Conservation (phyloP, 1,140 invertebrate genomes). For the Rhizoglyphus robini region DNA sequence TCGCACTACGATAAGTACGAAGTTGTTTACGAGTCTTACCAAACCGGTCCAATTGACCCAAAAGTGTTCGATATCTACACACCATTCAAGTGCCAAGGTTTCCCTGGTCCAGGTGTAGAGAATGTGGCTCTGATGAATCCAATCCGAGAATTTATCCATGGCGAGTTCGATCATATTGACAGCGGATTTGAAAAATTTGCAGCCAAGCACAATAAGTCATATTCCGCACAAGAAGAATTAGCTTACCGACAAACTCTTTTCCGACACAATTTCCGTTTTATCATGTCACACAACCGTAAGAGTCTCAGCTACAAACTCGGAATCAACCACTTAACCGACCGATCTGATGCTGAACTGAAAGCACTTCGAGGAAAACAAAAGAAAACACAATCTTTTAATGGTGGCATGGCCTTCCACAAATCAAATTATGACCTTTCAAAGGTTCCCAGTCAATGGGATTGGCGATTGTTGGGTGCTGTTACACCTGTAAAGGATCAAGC, state of each 20-base stretch:
- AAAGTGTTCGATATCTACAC: conserved; percentile 14
- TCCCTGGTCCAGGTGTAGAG: conserved; percentile 72
- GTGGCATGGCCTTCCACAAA: conserved; percentile 54
- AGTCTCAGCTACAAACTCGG: conserved; percentile 54
- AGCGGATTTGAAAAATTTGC: conserved; percentile 63
- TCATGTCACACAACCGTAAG: conserved; percentile 68
- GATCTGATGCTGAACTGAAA: conserved; percentile 57
- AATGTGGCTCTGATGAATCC: conserved; percentile 51
- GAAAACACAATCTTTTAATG: conserved; percentile 47
- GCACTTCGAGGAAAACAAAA: conserved; percentile 59
- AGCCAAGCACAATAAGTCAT: conserved; percentile 53
- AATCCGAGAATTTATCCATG: conserved; percentile 74
- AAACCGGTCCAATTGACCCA: conserved; percentile 40
- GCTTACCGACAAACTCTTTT: conserved; percentile 59
- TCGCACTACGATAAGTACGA: conserved; percentile 95
- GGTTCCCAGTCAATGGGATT: conserved; percentile 62
- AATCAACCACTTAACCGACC: conserved; percentile 79
- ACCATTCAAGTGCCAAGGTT: conserved; percentile 49
- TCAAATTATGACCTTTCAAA: conserved; percentile 39
- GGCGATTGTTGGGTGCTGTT: conserved; percentile 70
- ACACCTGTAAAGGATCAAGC: conserved; percentile 64
- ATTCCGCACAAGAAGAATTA: conserved; percentile 50
- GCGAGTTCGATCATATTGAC: conserved; percentile 54
- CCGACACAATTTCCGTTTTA: conserved; percentile 68
- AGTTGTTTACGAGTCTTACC: conserved; percentile 62